Evolutionary conservation across 1,140 invertebrate species (phyloP).

Genomic region (Zaprionus taronus): DNA sequence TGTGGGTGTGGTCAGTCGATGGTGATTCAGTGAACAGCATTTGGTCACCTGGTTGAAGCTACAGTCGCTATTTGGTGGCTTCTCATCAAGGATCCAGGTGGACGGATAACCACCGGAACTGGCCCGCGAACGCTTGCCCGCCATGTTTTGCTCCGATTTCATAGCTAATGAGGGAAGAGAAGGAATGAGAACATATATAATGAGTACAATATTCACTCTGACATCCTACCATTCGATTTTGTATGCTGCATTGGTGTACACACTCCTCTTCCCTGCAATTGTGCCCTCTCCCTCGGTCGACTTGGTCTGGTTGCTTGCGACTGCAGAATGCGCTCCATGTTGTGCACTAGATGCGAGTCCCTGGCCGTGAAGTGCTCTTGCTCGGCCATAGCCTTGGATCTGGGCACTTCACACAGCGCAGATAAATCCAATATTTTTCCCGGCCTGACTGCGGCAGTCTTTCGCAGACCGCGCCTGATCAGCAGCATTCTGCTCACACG

Average conservation of each 20-base stretch:
- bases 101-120: conserved; percentile 57
- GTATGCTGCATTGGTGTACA: neutral
- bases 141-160: too few relatives aligned
- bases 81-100: conserved; percentile 35
- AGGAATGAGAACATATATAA: neutral
- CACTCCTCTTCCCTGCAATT: neutral
- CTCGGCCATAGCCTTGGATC: conserved; percentile 1
- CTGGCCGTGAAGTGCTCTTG: conserved; percentile 5
- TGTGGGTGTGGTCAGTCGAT: conserved; percentile 13
- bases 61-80: neutral
- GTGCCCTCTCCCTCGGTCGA: neutral
- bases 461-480: conserved; percentile 17
- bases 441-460: neutral
- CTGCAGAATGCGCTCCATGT: conserved; percentile 2
- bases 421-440: neutral
- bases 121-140: conserved; percentile 23
- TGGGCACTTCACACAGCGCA: conserved; percentile 11
- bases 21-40: conserved; percentile 45
- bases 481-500: conserved; percentile 22
- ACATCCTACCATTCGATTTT: neutral
- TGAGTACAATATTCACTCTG: neutral
- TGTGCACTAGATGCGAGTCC: conserved; percentile 1
- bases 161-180: neutral
- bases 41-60: conserved; percentile 30
- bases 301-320: neutral